Base-by-base conservation (phyloP, 2,888 invertebrate genomes). In the Andrena minutula region DNA sequence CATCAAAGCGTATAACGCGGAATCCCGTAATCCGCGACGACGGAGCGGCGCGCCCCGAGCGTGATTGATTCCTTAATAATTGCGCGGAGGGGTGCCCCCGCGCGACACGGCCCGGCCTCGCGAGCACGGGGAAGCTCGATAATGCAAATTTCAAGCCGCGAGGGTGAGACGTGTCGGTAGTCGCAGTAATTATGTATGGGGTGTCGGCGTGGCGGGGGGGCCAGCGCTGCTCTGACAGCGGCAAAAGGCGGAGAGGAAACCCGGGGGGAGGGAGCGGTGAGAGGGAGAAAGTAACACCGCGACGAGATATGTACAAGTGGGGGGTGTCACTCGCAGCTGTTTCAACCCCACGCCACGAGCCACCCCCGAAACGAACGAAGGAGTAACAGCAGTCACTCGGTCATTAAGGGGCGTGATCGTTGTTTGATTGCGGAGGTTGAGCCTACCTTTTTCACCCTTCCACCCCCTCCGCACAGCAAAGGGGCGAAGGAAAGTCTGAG, bases 291-390 rank as follows among this genome's bases (percentile, higher is more conserved):
- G 82, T 66, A 81, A 76, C 82, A 80, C 64, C 74, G 70, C 79
- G 83, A 81, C 82, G 76, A 82, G 81, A 75, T 78, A 75, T 74
- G 83, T 78, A 80, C 83, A 86, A 84, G 84, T 23, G 76, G 82
- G 75, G 90, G 87, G 89, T 91, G 92, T 92, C 91, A 89, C 88
- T 89, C 86, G 90, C 92, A 91, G 91, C 92, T 91, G 91, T 90
- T 91, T 89, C 90, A 82, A 84, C 86, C 87, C 89, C 90, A 83
- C 75, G 82, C 65, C 85, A 79, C 79, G 75, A 71, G 61, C 82
- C 70, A 80, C 68, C 84, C 79, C 86, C 81, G 51, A 84, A 84
- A 79, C 81, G 84, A 87, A 85, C 82, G 76, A 83, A 87, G 89
- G 82, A 89, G 90, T 84, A 86, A 87, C 88, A 83, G 86, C 89